Evolutionary conservation across 64 coral and sea anemone genomes (phyloP), one percentile per base, ranked within the genome.

Genomic region (Stichodactyla mertensii): DNA sequence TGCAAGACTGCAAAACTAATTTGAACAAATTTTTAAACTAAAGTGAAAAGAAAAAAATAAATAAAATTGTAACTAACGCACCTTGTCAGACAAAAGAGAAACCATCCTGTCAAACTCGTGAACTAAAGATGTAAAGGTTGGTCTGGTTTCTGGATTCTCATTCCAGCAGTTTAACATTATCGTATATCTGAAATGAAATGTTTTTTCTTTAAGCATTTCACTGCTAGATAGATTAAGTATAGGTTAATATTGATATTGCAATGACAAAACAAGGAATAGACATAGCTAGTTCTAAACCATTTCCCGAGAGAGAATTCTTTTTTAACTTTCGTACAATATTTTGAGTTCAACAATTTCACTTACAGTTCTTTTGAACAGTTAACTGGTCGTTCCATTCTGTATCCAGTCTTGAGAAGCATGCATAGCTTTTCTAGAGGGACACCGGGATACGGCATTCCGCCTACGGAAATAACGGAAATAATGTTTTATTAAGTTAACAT

Each of bases 301-400:
- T 45, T 45, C 1, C 36, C 36, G 1, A 45, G 36, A 45, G 36
- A 4, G 1, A 45, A 45, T 45, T 45, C n/a, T 45, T 45, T 2
- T 45, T 45, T 45, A 45, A 45, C 36, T 45, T 45, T 45, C 36
- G 36, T 4, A 45, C 36, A 45, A 45, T 3, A 3, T 45, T 45
- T 45, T 45, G 36, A 45, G 36, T 45, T 45, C 36, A 18, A 18
- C 15, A 18, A 64, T 19, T 64, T 19, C 5, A 94, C 95, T 94
- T 92, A 98, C 95, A 94, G 24, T 89, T 98, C 95, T 85, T 89
- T 88, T n/a, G 92, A 80, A 59, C 95, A 98, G 45, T 98, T 98
- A 9, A 94, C 87, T 6, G 95, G 95, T 51, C 87, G 83, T 66
- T 89, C 93, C 95, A 98, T 98, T 79, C 95, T 86, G 26, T 98